These are phyloP conservation scores for Hydrotaea diabolus DNA, from an alignment of 2,888 invertebrate genomes.

Conservation along the genomic window DNA sequence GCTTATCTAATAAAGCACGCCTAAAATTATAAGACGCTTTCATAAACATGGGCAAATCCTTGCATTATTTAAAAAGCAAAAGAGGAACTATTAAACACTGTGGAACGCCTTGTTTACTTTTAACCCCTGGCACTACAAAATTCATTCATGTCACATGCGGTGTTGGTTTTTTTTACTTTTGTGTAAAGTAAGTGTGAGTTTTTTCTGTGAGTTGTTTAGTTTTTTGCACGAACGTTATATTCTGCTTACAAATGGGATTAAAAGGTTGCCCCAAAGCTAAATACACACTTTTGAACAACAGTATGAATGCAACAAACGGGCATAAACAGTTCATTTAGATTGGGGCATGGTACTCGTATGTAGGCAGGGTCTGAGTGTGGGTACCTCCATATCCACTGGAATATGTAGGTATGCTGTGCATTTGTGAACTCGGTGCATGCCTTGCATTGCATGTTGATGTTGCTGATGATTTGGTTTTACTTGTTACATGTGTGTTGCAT, in stretches of 20 bases:
- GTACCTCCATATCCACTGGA: neutral
- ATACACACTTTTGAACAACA: slow-evolving; percentile 43
- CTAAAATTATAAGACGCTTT: too few species aligned
- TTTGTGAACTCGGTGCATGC: slow-evolving; percentile 32
- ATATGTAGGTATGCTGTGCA: slow-evolving; percentile 25
- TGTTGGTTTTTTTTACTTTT: slow-evolving; percentile 32
- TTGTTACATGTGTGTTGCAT: slow-evolving; percentile 46
- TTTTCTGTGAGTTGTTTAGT: slow-evolving; percentile 1
- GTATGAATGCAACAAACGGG: slow-evolving; percentile 38
- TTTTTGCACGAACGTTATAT: slow-evolving; percentile 55
- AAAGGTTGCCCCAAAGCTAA: slow-evolving; percentile 74
- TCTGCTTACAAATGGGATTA: slow-evolving; percentile 79
- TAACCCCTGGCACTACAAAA: neutral
- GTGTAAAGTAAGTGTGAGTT: neutral
- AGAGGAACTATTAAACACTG: too few species aligned
- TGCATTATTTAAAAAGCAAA: too few species aligned
- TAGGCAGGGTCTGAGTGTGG: neutral
- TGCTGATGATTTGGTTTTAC: slow-evolving; percentile 1
- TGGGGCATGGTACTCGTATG: neutral
- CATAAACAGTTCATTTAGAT: slow-evolving; percentile 12
- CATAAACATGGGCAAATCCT: too few species aligned
- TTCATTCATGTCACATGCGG: slow-evolving; percentile 35
- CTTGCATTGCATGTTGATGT: slow-evolving; percentile 19
- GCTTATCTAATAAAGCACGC: too few species aligned
- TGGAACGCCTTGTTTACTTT: neutral